Conservation (phyloP, 2,113 vertebrate genomes). For the Pedetes capensis region DNA sequence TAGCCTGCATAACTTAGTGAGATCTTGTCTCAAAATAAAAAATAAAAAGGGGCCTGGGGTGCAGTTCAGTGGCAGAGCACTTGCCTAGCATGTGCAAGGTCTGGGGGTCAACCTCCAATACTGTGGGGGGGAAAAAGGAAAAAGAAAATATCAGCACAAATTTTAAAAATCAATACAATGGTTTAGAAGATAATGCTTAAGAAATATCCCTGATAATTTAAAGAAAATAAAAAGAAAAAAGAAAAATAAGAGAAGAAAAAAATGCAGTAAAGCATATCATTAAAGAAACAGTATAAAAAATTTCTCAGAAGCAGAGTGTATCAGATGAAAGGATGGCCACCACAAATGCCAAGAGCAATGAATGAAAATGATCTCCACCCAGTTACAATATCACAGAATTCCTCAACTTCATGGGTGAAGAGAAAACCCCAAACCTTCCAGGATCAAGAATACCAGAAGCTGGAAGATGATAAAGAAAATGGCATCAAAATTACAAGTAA, state of each 20-base stretch:
- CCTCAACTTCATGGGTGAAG: background rate
- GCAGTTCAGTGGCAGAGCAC: too few species aligned
- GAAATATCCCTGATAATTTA: background rate
- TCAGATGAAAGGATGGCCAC: background rate
- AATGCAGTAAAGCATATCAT: background rate
- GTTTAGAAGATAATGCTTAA: constrained; percentile 2
- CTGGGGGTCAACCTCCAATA: too few species aligned
- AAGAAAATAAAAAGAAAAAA: background rate
- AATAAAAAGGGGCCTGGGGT: too few species aligned
- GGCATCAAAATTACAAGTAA: background rate
- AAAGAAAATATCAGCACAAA: background rate
- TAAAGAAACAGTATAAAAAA: background rate
- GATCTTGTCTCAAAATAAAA: too few species aligned
- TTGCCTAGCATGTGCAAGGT: too few species aligned
- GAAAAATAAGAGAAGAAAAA: background rate
- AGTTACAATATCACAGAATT: background rate
- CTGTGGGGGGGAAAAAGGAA: too few species aligned
- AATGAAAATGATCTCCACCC: background rate
- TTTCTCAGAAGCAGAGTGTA: background rate
- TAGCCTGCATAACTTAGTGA: too few species aligned
- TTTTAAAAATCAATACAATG: background rate
- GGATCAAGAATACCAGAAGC: background rate
- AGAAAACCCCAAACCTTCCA: background rate
- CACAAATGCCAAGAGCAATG: background rate
- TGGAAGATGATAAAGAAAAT: background rate